Evolutionary conservation across 2,113 vertebrate genomes (phyloP).

Genomic region (Sturnus vulgaris): DNA sequence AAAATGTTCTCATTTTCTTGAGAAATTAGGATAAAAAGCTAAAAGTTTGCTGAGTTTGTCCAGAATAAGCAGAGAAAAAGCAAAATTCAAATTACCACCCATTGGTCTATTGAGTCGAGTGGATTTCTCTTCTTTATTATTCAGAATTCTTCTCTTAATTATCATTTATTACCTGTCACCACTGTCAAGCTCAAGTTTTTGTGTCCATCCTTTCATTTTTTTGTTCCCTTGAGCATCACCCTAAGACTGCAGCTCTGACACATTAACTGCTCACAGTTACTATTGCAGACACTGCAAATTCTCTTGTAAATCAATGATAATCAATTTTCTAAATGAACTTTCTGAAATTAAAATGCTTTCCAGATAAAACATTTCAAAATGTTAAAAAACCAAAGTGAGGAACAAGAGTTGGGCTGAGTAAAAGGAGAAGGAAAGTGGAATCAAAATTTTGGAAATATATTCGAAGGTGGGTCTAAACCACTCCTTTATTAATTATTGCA

Average conservation of each 20-base stretch:
- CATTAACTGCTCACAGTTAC: neutral
- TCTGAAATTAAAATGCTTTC: fast-evolving
- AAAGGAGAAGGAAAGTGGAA: neutral
- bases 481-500: neutral
- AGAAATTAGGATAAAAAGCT: neutral
- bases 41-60: neutral
- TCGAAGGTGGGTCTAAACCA: neutral
- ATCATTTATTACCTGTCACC: neutral
- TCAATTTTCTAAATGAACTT: neutral
- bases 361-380: neutral
- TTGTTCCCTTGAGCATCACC: neutral
- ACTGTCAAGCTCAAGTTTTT: neutral
- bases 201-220: neutral
- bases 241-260: neutral
- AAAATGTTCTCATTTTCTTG: neutral
- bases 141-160: neutral
- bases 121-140: neutral
- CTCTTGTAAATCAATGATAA: neutral
- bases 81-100: neutral
- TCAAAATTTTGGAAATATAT: neutral
- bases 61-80: neutral
- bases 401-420: neutral
- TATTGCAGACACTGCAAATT: neutral
- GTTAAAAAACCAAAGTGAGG: neutral
- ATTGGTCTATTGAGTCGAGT: neutral